phyloP scores from a whole-genome alignment of 1,140 invertebrate species.

The Planococcus citri region DNA sequence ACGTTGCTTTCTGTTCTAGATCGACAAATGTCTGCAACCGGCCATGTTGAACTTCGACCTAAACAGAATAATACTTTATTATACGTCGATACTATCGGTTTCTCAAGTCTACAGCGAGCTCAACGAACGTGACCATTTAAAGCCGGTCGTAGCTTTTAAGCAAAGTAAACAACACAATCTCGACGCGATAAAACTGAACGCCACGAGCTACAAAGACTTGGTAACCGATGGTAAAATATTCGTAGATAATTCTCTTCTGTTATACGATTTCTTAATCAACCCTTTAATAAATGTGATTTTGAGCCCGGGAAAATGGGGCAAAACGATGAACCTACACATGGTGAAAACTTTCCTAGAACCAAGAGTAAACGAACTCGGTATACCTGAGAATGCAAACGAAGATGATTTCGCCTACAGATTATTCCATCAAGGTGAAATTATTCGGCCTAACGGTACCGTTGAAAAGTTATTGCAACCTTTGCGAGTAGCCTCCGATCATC shows the following conservation, averaged over 20 bases:
- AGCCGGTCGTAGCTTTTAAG: too few relatives aligned
- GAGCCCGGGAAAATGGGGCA: not conserved
- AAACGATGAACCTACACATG: constrained; percentile 2
- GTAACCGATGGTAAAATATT: not conserved
- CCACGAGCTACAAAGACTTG: not conserved
- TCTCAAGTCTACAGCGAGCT: too few relatives aligned
- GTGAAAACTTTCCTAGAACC: not conserved
- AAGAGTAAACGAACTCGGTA: not conserved
- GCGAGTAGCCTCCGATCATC: not conserved
- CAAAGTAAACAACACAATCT: too few relatives aligned
- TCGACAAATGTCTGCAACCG: too few relatives aligned
- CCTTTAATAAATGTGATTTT: not conserved
- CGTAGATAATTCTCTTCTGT: not conserved
- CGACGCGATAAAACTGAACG: not conserved
- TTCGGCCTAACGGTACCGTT: not conserved
- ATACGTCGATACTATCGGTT: too few relatives aligned
- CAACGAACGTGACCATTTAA: too few relatives aligned
- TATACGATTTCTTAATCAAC: not conserved
- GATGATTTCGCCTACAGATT: not conserved
- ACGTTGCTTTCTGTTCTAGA: too few relatives aligned
- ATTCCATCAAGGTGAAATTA: not conserved
- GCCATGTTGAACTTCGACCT: too few relatives aligned
- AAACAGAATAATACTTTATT: too few relatives aligned
- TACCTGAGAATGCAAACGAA: not conserved
- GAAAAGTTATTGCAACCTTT: not conserved